Evolutionary conservation across 2,113 vertebrate genomes (phyloP).

Genomic region (Hassar affinis): DNA sequence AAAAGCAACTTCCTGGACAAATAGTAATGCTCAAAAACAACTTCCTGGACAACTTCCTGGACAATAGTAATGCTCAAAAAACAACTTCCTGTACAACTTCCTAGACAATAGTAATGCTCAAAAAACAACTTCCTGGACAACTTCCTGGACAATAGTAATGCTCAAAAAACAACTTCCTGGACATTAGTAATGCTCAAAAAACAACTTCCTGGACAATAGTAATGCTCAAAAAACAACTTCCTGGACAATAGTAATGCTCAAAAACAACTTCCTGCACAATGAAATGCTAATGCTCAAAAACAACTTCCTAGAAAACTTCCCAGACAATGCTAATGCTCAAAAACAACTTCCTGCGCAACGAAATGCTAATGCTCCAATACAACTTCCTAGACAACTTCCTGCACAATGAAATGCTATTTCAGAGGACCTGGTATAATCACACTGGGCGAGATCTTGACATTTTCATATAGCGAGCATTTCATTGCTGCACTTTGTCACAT

Average conservation of each 20-base stretch:
- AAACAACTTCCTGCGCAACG: no score
- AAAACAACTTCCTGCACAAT: no score
- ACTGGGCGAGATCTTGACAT: background rate
- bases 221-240: no score
- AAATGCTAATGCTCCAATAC: background rate
- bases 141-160: background rate
- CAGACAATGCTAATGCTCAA: background rate
- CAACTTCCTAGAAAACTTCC: background rate
- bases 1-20: no score
- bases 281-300: no score
- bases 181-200: no score
- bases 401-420: background rate
- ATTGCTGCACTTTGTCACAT: no score
- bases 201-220: no score
- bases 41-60: background rate
- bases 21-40: background rate
- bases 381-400: background rate
- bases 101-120: no score
- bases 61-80: background rate
- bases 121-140: background rate
- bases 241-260: no score
- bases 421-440: background rate
- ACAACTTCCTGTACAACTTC: no score
- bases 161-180: no score
- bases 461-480: background rate